These are phyloP conservation scores for Pseudorhiza aurosa DNA, from an alignment of 30 jellyfish, hydroid and myxozoan species.

Conservation along the genomic window DNA sequence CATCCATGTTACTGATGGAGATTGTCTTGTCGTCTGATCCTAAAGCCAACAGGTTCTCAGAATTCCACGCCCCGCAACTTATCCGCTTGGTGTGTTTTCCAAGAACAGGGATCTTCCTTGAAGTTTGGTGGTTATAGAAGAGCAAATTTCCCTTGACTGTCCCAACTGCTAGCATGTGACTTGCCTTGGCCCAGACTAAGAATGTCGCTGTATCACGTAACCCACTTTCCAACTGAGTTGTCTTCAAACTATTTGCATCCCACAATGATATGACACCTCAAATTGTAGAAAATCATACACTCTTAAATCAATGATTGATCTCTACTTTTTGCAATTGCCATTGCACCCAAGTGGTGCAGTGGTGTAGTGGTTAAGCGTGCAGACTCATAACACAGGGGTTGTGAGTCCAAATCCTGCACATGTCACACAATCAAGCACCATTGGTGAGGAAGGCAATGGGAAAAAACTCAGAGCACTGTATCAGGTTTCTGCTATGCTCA, in stretches of 20 bases:
- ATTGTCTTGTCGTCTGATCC: conserved; percentile 89
- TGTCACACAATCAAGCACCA: no score
- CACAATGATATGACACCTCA: conserved; percentile 83
- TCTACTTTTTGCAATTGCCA: no score
- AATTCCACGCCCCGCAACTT: conserved; percentile 93
- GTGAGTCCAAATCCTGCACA: no score
- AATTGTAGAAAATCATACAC: no score
- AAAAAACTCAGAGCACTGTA: no score
- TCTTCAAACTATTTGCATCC: conserved; percentile 87
- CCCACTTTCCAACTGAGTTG: conserved; percentile 91
- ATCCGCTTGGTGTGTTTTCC: conserved; percentile 89
- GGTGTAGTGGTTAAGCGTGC: no score
- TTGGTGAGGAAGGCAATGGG: no score
- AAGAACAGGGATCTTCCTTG: conserved; percentile 90
- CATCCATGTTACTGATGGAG: conserved; percentile 86
- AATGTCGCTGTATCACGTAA: conserved; percentile 83
- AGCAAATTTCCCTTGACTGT: conserved; percentile 87
- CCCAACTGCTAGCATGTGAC: conserved; percentile 86
- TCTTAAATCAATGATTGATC: no score
- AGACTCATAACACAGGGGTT: no score
- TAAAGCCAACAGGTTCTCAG: conserved; percentile 87
- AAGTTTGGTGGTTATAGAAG: conserved; percentile 88
- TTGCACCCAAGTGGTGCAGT: no score
- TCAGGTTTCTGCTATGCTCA: no score
- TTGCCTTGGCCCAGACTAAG: conserved; percentile 83